Evolutionary conservation across 2,113 vertebrate species (phyloP), one percentile per base, ranked within the genome.

Genomic region (Origma solitaria): DNA sequence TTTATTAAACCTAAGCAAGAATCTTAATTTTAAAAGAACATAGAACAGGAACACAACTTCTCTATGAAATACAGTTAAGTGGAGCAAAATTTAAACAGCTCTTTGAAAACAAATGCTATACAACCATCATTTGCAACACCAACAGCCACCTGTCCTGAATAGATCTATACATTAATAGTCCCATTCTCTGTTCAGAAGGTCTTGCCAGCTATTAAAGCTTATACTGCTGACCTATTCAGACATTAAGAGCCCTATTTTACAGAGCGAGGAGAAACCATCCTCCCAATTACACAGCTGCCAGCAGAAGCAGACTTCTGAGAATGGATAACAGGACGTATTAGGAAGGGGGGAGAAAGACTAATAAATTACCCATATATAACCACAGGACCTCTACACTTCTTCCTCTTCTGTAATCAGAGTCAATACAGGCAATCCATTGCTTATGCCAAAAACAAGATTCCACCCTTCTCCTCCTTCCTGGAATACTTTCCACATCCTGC

Each of bases 391-490:
- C 37, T 51, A 2, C 27, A 78, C 38, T 58, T 42, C 50, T 68
- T 83, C 53, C 12, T 76, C 56, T 70, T 71, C 42, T 60, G n/a
- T 17, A 70, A 66, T 24, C 19, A 13, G 33, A 50, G 20, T 38
- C 33, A 51, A 51, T 6, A 35, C 0, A 0, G 45, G 50, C 30
- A 68, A 42, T 27, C 14, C 10, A 5, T 24, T 27, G 22, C 24
- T 85, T 25, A 53, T 14, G 37, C 45, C 1, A 3, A 85, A 82
- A 85, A n/a, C 9, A 45, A 57, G 33, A 85, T 50, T 12, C 42
- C 58, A 79, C n/a, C 73, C 44, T 68, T 84, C 33, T 38, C 6
- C 51, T 75, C 54, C 40, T 54, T 89, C 70, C 62, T 38, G 37
- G 13, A 82, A 60, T 30, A 72, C 18, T 82, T 70, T n/a, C 45